Base-by-base conservation (phyloP, 2,888 invertebrate genomes). In the Phaonia tiefii region DNA sequence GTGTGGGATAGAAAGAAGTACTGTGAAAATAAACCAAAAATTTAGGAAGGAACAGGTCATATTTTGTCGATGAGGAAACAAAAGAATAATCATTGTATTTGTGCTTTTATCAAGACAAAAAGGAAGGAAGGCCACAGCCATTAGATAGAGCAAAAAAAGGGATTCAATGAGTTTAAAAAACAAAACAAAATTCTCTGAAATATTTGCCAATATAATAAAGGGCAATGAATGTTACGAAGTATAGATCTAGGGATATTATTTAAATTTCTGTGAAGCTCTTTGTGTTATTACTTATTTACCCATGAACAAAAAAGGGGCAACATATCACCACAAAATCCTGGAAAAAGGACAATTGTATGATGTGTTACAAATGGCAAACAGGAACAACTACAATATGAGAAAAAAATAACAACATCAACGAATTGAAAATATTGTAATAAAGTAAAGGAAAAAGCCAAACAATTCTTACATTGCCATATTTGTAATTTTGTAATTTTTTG, bases 51-150 rank as follows among this genome's bases (percentile, higher is more conserved):
- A 67, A 65, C 75, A 75, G 75, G 81, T 75, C 78, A 72, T 75
- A 80, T 74, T 26, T 42, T 13, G 60, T 31, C 44, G 44, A 54
- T 63, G 17, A 44, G 25, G 69, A 70, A 75, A 84, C 83, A 84
- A 83, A 84, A 83, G 84, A 84, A 84, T 84, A 84, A 84, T 84
- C 84, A 84, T 83, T 79, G 80, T 79, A 81, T 80, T 78, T 60
- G 74, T 74, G n/a, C n/a, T 8, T 20, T 10, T 22, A 17, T 71
- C 78, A 80, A 75, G 74, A 80, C 73, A 82, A 73, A 75, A 84
- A 84, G 84, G 84, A 83, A 84, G 84, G 84, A 84, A 84, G 75
- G 63, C 20, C 42, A 63, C 42, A 84, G 80, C 84, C 82, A 85
- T 84, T 85, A 84, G 82, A 84, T 83, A 83, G 80, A 83, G 79